Base-by-base conservation (phyloP, 2,113 vertebrate species). In the Lucifuga dentata region DNA sequence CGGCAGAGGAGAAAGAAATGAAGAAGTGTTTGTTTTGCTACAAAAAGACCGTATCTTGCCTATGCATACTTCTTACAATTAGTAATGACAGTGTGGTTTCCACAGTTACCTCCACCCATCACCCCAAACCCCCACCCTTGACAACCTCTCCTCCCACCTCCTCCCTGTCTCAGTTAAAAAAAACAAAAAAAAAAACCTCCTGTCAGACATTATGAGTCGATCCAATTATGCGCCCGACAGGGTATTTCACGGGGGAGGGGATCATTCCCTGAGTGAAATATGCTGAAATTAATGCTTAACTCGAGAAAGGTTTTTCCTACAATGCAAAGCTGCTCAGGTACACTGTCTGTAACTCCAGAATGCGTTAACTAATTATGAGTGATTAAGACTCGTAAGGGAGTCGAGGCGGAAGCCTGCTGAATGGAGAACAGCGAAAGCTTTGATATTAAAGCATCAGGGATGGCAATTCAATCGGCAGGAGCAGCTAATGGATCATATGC, bases 341-440 rank as follows among this genome's bases (percentile, higher is more conserved):
- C 71, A 41, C 83, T 24, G 79, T 76, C 78, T 82, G 73, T 63
- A 81, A 76, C 82, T 76, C 80, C 80, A 79, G 79, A 84, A 76
- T 62, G 83, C 78, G 84, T 88, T 89, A 89, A 89, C 87, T 92
- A 89, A 92, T 92, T 89, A 89, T 73, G 76, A 81, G 80, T 90
- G 87, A 92, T 91, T 92, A 91, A 85, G 84, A 67, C 84, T 84
- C 75, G 72, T 78, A 74, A 86, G 71, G 80, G 87, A 86, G 80
- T 61, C 49, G 71, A 86, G 76, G 89, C 71, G 63, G 85, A 88
- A 91, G 86, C 85, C 75, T 53, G 84, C 80, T 73, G 83, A 80
- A 83, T 64, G 62, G 73, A 83, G 66, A 89, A 85, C 81, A 80
- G 74, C 69, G 16, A 75, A 85, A 40, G 55, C 75, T 80, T 83